Base-by-base conservation (phyloP, 2,888 invertebrate species). In the Amphiduros pacificus region DNA sequence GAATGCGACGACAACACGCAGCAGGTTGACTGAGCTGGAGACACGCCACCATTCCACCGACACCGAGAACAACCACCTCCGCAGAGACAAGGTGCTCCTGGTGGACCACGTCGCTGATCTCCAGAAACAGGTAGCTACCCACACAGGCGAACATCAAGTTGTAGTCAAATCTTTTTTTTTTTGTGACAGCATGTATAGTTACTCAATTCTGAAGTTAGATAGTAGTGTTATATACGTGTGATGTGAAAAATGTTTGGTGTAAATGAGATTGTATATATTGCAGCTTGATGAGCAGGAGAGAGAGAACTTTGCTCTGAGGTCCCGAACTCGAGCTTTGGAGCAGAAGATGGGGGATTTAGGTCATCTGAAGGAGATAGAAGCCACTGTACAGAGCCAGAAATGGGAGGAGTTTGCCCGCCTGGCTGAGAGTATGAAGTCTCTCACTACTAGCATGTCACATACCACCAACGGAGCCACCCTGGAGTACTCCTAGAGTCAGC, bases 371-470 rank as follows among this genome's bases (percentile, higher is more conserved):
- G 64, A 63, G 1, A 56, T 77, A 28, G 77, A 80, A 62, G 64
- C 69, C 4, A 67, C 72, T 1, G 62, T 77, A 22, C 79, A 82
- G 65, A 74, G 68, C 32, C 79, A 80, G 69, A 78, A 77, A 60
- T 82, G 82, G 82, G 75, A 76, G 49, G 82, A 82, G 70, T 80
- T 82, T 66, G 75, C 75, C 40, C 71, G 74, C n/a, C 70, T 82
- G 54, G 81, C 82, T 0, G 80, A 81, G 55, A 78, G 75, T 66
- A 81, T 82, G 81, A 72, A 77, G 57, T 71, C 68, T 4, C 65
- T 81, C 44, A 78, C 80, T 1, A 71, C 72, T 11, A 50, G 57
- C 49, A 66, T 68, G 66, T 61, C 61, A 1, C 29, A 22, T 9
- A 27, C 52, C 1, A 14, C 54, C 20, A 32, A 22, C 28, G 5